Base-by-base conservation (phyloP, 2,113 vertebrate species). In the Leptosomus discolor region DNA sequence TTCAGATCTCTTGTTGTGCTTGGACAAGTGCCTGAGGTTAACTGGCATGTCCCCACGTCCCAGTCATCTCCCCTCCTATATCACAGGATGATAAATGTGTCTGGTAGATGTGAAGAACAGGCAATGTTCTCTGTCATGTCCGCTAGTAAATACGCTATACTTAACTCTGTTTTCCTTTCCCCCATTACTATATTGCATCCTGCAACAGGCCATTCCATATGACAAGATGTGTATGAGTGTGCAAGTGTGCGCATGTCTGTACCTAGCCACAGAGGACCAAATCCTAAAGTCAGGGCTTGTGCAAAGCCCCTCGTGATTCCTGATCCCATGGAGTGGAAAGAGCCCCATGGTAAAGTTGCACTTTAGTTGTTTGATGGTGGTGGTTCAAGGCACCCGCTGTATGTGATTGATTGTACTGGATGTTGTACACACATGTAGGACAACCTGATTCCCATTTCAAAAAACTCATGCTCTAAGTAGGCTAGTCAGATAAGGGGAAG, bases 1-100 rank as follows among this genome's bases (percentile, higher is more conserved):
- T 94, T 98, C 88, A 89, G 57, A n/a, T 97, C 94, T 97, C 86
- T 84, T 1, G 1, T 88, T 76, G 73, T 85, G 83, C 88, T 96
- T 96, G 93, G 97, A 95, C 80, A 94, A 97, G 91, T 95, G 96
- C 97, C 96, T 98, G 93, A 88, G 96, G 94, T 98, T 97, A 98
- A 97, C 96, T 82, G 65, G 70, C 20, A 37, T 79, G 50, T 85
- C 83, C 74, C 85, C 83, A 84, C 91, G 80, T 80, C 67, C 65
- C 39, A 60, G 65, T 67, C 43, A 26, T 88, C 89, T 90, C 82
- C 51, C 84, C 51, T 79, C 36, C 71, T 75, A 5, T 54, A 24
- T 45, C 71, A 48, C 54, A 48, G 45, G 74, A 37, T 89, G 73
- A 94, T 83, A 90, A 70, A 94, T 71, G 80, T 93, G 69, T 50